phyloP scores from a whole-genome alignment of 2,888 invertebrate genomes.

The Encarsia formosa region DNA sequence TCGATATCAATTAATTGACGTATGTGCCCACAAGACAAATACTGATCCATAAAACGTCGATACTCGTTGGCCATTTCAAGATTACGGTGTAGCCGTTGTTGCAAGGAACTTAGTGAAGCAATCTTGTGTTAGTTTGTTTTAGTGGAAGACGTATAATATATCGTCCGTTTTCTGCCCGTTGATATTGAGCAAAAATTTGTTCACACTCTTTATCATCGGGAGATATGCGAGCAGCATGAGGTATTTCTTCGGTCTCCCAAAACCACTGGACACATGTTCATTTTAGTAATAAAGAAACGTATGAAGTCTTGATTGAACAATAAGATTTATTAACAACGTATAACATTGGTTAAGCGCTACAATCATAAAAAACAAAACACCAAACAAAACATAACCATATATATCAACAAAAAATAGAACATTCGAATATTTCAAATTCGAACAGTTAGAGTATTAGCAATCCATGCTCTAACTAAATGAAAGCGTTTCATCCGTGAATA shows the following conservation, averaged over 20 bases:
- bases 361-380: no score
- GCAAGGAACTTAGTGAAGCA: background rate
- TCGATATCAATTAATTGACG: background rate
- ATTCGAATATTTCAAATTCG: no score
- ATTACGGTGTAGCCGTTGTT: background rate
- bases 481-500: no score
- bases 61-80: background rate
- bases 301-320: no score
- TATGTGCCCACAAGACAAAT: background rate
- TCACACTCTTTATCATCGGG: background rate
- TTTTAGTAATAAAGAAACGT: no score
- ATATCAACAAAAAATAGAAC: no score
- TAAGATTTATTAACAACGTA: no score
- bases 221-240: background rate
- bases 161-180: background rate
- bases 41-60: background rate
- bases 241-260: constrained; percentile 2
- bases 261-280: no score
- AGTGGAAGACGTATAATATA: background rate
- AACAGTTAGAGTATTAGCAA: no score
- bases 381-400: no score
- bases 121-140: background rate
- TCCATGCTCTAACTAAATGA: no score
- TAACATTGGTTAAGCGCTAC: no score
- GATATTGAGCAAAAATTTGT: background rate